These are phyloP conservation scores for Lepus oiostolus DNA, from an alignment of 2,797 vertebrate species.

Conservation along the genomic window DNA sequence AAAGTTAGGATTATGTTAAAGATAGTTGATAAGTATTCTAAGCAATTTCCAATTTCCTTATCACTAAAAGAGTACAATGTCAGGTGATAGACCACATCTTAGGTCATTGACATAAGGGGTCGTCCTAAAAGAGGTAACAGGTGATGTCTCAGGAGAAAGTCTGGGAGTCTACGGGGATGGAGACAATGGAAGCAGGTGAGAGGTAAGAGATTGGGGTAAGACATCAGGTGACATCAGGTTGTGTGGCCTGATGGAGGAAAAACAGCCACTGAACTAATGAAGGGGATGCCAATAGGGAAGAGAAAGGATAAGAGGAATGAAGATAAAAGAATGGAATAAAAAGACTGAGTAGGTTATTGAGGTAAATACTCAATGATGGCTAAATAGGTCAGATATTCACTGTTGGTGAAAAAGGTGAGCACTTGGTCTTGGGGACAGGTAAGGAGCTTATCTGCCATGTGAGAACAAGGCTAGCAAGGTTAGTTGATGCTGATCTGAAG, in stretches of 20 bases:
- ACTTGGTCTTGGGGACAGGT: not conserved
- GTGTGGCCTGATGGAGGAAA: not conserved
- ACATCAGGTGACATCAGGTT: not conserved
- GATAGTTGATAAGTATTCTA: not conserved
- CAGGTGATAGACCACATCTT: not conserved
- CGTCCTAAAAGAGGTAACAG: not conserved
- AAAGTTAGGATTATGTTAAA: slow-evolving; percentile 14
- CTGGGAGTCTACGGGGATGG: not conserved
- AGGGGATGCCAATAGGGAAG: not conserved
- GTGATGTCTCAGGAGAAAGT: not conserved
- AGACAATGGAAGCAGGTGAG: not conserved
- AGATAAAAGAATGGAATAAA: not conserved
- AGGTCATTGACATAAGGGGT: not conserved
- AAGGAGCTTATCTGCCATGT: not conserved
- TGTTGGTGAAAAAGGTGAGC: not conserved
- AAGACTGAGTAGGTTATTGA: not conserved
- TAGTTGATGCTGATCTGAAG: not conserved
- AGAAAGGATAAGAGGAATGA: not conserved
- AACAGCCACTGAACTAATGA: not conserved
- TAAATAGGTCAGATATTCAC: not conserved
- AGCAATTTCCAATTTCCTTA: not conserved
- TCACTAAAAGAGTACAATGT: not conserved
- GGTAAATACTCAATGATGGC: not conserved
- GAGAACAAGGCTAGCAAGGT: slow-evolving; percentile 12
- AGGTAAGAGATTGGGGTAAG: not conserved